A percentile compares a stretch with the other conserved stretches of the same genome.
Conservation (phyloP, 2,113 vertebrate species). For the Trogon surrucura region DNA sequence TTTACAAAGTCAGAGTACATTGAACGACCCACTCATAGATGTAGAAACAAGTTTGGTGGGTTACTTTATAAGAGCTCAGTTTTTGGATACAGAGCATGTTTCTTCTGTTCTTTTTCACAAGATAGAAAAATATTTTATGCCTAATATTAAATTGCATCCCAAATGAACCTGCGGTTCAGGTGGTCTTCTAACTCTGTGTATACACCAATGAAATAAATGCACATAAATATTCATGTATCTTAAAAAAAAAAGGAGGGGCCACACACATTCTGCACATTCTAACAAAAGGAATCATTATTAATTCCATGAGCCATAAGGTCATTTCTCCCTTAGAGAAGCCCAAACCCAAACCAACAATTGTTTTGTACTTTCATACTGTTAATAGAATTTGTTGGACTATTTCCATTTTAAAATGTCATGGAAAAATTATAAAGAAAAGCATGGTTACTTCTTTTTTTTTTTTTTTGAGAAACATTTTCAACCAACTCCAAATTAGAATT, state of each 20-base stretch:
- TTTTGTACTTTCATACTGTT: background rate
- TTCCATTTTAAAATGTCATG: background rate
- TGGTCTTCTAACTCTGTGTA: background rate
- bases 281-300: background rate
- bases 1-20: background rate
- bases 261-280: background rate
- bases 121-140: background rate
- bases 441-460: background rate
- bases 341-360: background rate
- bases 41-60: background rate
- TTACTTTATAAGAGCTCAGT: background rate
- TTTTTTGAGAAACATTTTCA: background rate
- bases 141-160: background rate
- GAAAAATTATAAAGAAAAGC: background rate
- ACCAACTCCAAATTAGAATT: background rate
- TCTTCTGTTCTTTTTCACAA: background rate
- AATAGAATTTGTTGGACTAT: background rate
- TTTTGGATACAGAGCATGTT: background rate
- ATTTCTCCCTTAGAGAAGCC: background rate
- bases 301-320: background rate
- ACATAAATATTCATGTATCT: background rate
- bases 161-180: background rate
- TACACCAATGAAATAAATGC: background rate
- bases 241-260: accelerated
- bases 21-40: background rate